Conservation (phyloP, 1,140 invertebrate genomes). For the Diabrotica undecimpunctata region DNA sequence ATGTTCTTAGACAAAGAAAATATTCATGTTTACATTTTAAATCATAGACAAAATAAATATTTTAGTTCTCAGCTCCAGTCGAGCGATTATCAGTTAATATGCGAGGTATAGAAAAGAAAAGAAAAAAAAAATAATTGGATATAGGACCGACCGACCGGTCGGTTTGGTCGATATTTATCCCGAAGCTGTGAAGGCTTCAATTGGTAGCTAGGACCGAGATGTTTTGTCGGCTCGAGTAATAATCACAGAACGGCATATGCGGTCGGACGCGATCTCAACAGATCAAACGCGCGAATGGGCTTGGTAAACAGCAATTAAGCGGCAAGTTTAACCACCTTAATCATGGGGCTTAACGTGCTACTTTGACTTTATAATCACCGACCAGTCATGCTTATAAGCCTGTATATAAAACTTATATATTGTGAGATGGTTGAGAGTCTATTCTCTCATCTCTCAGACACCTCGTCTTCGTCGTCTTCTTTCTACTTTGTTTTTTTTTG, state of each 20-base stretch:
- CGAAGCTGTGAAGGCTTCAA: constrained; percentile 26
- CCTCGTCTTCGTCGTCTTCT: constrained; percentile 11
- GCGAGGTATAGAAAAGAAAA: constrained; percentile 10
- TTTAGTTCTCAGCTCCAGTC: constrained; percentile 12
- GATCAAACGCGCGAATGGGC: constrained; percentile 48
- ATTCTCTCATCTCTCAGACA: constrained; percentile 10
- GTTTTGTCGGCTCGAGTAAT: constrained; percentile 43
- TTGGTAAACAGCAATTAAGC: constrained; percentile 49
- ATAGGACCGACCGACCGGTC: constrained; percentile 4
- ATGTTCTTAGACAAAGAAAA: background rate
- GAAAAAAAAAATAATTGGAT: constrained; percentile 17
- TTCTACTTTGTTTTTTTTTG: background rate
- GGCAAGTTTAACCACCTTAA: constrained; percentile 46
- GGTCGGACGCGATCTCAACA: constrained; percentile 41
- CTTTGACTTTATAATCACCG: constrained; percentile 43
- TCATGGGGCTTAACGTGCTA: constrained; percentile 44
- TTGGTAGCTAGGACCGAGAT: constrained; percentile 38
- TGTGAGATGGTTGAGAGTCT: constrained; percentile 7
- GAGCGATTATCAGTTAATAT: constrained; percentile 13
- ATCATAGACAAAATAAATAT: constrained; percentile 23
- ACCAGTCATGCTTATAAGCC: constrained; percentile 35
- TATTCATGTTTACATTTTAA: background rate
- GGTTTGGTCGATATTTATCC: constrained; percentile 21
- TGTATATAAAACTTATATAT: constrained; percentile 19
- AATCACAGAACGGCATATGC: constrained; percentile 45